Conservation (phyloP, 2,888 invertebrate species). For the Calliopum simillimum region DNA sequence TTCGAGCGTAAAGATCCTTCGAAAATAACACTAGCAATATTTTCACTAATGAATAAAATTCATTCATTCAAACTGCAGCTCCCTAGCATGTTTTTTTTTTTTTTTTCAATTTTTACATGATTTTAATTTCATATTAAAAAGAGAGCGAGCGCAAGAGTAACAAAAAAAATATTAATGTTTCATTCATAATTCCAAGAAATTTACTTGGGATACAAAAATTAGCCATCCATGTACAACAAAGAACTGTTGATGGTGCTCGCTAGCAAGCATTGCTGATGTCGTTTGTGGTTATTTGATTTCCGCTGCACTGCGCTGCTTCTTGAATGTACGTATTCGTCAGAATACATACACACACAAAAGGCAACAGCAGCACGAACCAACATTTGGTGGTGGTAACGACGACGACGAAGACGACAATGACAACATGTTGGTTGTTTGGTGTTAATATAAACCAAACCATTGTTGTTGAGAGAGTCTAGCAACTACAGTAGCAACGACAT, state of each 20-base stretch:
- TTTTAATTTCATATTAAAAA: constrained; percentile 9
- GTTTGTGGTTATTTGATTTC: background rate
- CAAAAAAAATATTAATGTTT: background rate
- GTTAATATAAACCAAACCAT: constrained; percentile 14
- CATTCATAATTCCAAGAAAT: constrained; percentile 10
- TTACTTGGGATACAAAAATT: background rate
- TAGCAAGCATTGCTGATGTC: background rate
- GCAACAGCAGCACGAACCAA: background rate
- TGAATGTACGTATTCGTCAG: too few relatives aligned
- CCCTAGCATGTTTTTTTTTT: background rate
- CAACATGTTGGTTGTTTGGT: background rate
- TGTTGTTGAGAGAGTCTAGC: background rate
- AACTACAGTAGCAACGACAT: background rate
- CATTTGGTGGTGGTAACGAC: background rate
- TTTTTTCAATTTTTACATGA: constrained; percentile 1
- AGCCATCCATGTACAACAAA: background rate
- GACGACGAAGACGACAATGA: constrained; percentile 1
- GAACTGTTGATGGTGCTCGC: background rate
- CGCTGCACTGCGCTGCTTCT: too few relatives aligned
- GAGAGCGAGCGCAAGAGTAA: too few relatives aligned
- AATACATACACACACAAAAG: too few relatives aligned
- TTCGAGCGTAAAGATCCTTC: too few relatives aligned
- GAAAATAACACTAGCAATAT: background rate
- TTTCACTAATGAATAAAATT: constrained; percentile 13
- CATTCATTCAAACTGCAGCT: background rate